phyloP scores from a whole-genome alignment of 2,113 vertebrate species.

The Lampris megalopsis region DNA sequence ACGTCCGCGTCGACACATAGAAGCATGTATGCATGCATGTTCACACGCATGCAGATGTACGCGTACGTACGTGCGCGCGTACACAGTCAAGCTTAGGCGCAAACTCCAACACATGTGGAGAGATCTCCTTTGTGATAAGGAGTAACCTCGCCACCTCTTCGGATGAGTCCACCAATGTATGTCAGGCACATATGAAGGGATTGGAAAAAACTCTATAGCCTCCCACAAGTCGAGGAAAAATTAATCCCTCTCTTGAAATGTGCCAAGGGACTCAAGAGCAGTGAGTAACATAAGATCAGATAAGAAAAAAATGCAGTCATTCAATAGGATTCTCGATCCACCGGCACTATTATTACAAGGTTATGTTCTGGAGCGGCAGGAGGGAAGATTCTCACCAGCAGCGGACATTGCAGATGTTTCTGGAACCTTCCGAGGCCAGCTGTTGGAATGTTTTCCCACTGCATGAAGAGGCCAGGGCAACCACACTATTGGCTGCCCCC shows the following conservation, averaged over 20 bases:
- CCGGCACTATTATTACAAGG: constrained; percentile 65
- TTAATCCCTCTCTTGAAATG: constrained; percentile 16
- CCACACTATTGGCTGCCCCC: constrained; percentile 63
- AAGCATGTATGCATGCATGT: constrained; percentile 25
- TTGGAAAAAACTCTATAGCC: constrained; percentile 18
- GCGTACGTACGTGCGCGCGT: background rate
- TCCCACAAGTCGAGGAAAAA: constrained; percentile 4
- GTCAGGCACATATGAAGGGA: constrained; percentile 22
- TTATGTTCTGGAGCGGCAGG: constrained; percentile 61
- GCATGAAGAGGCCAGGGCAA: constrained; percentile 67
- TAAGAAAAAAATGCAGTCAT: constrained; percentile 5
- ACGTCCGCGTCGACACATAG: constrained; percentile 31
- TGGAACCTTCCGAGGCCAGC: constrained; percentile 71
- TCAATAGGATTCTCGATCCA: constrained; percentile 42
- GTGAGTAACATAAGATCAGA: background rate
- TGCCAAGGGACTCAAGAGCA: constrained; percentile 27
- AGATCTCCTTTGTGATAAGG: constrained; percentile 58
- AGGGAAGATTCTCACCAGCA: constrained; percentile 67
- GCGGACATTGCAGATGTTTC: constrained; percentile 79
- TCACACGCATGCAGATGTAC: constrained; percentile 4
- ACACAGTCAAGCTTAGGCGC: background rate
- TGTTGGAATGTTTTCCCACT: constrained; percentile 82
- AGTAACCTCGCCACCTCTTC: constrained; percentile 38
- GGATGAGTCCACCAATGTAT: constrained; percentile 36
- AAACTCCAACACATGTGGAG: background rate